Base-by-base conservation (phyloP, 2,888 invertebrate genomes). In the Nemotelus nigrinus region DNA sequence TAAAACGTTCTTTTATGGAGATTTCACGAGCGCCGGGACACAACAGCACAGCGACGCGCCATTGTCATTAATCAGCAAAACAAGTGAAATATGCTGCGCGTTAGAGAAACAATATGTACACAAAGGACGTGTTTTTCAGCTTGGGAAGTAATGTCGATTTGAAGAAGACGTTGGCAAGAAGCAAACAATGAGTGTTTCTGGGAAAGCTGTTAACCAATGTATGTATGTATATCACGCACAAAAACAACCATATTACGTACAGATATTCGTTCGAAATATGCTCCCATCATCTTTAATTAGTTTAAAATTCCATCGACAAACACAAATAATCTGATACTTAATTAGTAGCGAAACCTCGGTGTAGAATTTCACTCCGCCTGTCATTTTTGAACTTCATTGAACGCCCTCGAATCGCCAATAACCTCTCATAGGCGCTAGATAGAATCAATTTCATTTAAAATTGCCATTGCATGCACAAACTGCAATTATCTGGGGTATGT, bases 1-100 rank as follows among this genome's bases (percentile, higher is more conserved):
- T 63, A 63, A 63, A 63, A 63, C 43, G 41, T 10, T 63, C 4
- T 41, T 63, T 63, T 63, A 63, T 63, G 63, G 63, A 63, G 63
- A 63, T 63, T 63, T 63, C 63, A 43, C 41, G 63, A 63, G 39
- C 8, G 5, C 63, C 39, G 63, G 43, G 43, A 41, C 39, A 4
- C 25, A 43, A 63, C 6, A 3, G 2, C 43, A 5, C 3, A 43
- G 43, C 8, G 63, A 25, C 63, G 63, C 63, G 63, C 63, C 43
- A 5, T 63, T 41, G 63, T 63, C 63, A 63, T 63, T 63, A 63
- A 63, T 63, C 63, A 63, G 63, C 39, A 10, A 41, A 63, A 10
- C 43, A 63, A 41, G 63, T 63, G 63, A 63, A 63, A 63, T 63
- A 63, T 63, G 63, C 43, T 63, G 5, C 2, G 63, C 7, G 41